Evolutionary conservation across 2,888 invertebrate genomes (phyloP), one percentile per base, ranked within the genome.

Genomic region (Orchesellides sinensis): DNA sequence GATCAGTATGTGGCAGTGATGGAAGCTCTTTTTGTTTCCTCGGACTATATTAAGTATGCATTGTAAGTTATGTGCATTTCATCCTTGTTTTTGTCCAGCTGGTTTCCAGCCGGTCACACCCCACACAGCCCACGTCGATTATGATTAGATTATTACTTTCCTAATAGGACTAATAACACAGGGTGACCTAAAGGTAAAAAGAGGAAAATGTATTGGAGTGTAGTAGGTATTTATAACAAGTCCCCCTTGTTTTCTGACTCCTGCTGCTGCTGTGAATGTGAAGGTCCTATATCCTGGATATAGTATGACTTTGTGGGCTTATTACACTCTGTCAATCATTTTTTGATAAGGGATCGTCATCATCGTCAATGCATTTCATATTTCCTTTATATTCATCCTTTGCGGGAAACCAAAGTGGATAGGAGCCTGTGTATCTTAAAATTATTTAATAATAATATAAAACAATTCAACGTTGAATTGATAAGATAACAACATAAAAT

Each of bases 141-240:
- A 73, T 80, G 80, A 80, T 80, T 80, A 80, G 80, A 80, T 80
- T 80, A 79, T 79, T 79, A 80, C 65, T 47, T 80, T 80, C 80
- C 80, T 80, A 80, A 80, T 80, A 80, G 66, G 80, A 80, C 80
- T 80, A 80, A 80, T 79, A 70, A 54, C 54, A 65, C 45, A 73
- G 80, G 72, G 66, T 66, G 72, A 80, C 80, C 80, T 66, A 19
- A 47, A 78, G 14, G 40, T 54, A 27, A 66, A 66, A 47, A 56
- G 21, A 77, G 47, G 45, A 77, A n/a, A n/a, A n/a, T n/a, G n/a
- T n/a, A n/a, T n/a, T n/a, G n/a, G n/a, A n/a, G n/a, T n/a, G n/a
- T 40, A 40, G 2, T 5, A 40, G 40, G 40, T n/a, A 17, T 8
- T 12, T 17, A 2, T 6, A 17, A 21, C 12, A 54, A 70, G 52